A percentile compares a stretch with the other conserved stretches of the same genome.
phyloP scores from a whole-genome alignment of 2,113 vertebrate genomes.

The Rhynchomys soricoides region DNA sequence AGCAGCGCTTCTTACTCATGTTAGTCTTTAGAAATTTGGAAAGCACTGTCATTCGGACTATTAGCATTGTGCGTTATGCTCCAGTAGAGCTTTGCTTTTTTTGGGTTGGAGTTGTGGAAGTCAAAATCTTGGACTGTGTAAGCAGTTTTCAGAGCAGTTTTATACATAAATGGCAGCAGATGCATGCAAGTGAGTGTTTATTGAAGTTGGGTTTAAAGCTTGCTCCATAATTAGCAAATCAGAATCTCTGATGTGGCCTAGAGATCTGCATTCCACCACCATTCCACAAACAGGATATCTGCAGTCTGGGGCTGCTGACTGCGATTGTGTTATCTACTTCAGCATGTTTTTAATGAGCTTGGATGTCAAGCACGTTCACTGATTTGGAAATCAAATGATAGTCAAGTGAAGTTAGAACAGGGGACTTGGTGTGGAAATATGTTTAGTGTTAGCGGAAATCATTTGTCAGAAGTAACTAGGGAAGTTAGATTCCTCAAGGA shows the following conservation, averaged over 20 bases:
- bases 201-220: neutral
- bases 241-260: neutral
- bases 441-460: conserved; percentile 11
- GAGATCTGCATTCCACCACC: neutral
- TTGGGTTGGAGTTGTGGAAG: neutral
- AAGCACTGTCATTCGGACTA: neutral
- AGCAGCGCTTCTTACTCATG: neutral
- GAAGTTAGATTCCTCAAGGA: conserved; percentile 18
- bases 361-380: neutral
- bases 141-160: neutral
- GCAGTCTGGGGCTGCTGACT: neutral
- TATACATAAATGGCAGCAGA: neutral
- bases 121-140: neutral
- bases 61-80: neutral
- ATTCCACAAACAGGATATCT: neutral
- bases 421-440: neutral
- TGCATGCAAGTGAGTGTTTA: neutral
- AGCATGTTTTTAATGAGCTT: neutral
- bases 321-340: neutral
- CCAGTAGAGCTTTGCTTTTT: neutral
- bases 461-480: conserved; percentile 31
- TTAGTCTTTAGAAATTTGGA: neutral
- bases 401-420: neutral
- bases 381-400: neutral
- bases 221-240: neutral